Percentiles rank a stretch among this genome's conserved stretches.
phyloP scores from a whole-genome alignment of 2,888 invertebrate genomes.

The Ypsolopha sequella region DNA sequence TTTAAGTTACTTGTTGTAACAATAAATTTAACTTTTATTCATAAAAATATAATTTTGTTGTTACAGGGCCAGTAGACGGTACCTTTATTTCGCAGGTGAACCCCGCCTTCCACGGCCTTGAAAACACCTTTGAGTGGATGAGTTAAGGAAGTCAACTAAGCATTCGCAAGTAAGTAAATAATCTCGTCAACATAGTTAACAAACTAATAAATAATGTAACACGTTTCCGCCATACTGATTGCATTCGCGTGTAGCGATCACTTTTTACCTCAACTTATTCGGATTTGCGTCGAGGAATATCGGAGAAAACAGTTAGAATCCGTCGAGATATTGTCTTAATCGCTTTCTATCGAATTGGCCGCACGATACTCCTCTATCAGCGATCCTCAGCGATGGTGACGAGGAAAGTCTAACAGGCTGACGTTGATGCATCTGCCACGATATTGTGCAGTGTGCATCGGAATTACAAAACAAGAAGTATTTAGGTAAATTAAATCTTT shows the following conservation, averaged over 20 bases:
- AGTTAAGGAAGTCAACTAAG: too few species aligned
- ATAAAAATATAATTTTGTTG: too few species aligned
- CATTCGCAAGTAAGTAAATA: neutral
- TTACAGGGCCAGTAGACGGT: too few species aligned
- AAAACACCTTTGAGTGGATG: too few species aligned
- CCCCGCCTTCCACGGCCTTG: too few species aligned
- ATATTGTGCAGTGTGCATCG: neutral
- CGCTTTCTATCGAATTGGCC: slow-evolving; percentile 7
- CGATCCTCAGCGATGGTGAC: slow-evolving; percentile 2
- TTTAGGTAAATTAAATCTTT: neutral
- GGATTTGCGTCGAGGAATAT: slow-evolving; percentile 3
- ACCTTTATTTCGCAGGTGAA: too few species aligned
- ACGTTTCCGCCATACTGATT: neutral
- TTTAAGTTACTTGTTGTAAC: too few species aligned
- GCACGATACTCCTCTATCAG: slow-evolving; percentile 4
- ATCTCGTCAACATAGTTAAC: neutral
- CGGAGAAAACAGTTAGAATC: neutral
- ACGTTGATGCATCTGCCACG: neutral
- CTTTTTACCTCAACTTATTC: neutral
- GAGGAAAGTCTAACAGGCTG: neutral
- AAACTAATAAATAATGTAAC: slow-evolving; percentile 1
- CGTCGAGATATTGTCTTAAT: slow-evolving; percentile 3
- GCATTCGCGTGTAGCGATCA: neutral
- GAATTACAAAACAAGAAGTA: neutral
- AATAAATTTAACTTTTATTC: too few species aligned